Conservation (phyloP, 2,113 vertebrate genomes). For the Puntigrus tetrazona region DNA sequence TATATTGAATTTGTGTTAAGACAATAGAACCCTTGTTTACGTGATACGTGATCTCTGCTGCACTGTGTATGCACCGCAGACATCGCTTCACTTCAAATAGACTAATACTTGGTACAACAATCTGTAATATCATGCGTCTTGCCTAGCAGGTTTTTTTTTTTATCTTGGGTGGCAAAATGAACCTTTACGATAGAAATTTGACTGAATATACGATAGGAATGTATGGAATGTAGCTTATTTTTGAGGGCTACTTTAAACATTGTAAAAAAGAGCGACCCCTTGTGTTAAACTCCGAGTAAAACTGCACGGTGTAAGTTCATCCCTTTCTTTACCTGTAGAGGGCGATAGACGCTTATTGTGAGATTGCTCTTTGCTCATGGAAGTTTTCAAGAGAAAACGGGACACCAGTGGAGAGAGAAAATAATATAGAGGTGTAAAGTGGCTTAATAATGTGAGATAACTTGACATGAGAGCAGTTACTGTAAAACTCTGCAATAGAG, state of each 20-base stretch:
- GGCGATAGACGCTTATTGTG: background rate
- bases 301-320: background rate
- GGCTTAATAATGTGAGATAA: background rate
- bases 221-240: background rate
- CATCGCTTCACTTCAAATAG: background rate
- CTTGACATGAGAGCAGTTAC: background rate
- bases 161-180: background rate
- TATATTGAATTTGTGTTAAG: background rate
- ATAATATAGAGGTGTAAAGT: background rate
- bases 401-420: background rate
- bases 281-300: background rate
- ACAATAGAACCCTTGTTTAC: background rate
- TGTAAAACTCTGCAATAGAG: background rate
- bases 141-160: background rate
- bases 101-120: background rate
- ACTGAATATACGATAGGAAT: background rate
- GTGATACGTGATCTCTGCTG: background rate
- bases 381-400: background rate
- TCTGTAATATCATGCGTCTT: background rate
- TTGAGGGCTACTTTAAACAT: background rate
- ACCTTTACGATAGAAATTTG: background rate
- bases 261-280: background rate
- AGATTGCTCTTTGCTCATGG: background rate
- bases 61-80: background rate
- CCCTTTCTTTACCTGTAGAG: background rate